phyloP scores from a whole-genome alignment of 2,113 vertebrate species.

The Miniopterus natalensis region DNA sequence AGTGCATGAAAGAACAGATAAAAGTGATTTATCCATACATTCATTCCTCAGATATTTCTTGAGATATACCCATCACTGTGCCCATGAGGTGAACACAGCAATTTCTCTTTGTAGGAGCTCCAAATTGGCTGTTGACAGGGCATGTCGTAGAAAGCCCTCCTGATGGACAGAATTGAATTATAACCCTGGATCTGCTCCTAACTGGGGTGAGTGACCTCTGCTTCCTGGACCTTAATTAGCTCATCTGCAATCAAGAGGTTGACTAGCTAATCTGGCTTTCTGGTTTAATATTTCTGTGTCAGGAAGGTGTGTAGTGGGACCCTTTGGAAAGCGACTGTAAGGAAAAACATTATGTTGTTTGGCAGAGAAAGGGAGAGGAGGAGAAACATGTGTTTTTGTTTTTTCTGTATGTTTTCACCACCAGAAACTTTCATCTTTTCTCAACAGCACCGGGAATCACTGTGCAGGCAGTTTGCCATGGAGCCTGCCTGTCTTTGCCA shows the following conservation, averaged over 20 bases:
- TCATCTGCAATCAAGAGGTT: background rate
- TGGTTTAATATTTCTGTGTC: background rate
- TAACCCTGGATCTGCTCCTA: background rate
- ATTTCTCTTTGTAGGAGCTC: background rate
- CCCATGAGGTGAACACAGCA: background rate
- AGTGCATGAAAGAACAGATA: background rate
- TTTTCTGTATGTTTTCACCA: background rate
- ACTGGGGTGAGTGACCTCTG: background rate
- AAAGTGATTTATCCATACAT: background rate
- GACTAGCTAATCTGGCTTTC: background rate
- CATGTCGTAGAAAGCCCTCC: background rate
- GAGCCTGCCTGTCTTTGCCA: background rate
- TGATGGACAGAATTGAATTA: background rate
- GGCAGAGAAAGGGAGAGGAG: background rate
- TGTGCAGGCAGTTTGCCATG: accelerated
- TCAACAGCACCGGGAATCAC: background rate
- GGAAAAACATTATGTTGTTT: background rate
- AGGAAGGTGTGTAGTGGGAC: background rate
- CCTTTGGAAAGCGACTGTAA: background rate
- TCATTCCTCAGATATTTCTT: background rate
- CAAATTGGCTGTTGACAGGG: background rate
- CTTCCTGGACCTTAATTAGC: background rate
- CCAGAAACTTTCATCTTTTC: background rate
- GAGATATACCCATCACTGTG: background rate
- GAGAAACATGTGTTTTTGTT: background rate